Conservation (phyloP, 2,888 invertebrate species). For the Chironomus riparius region DNA sequence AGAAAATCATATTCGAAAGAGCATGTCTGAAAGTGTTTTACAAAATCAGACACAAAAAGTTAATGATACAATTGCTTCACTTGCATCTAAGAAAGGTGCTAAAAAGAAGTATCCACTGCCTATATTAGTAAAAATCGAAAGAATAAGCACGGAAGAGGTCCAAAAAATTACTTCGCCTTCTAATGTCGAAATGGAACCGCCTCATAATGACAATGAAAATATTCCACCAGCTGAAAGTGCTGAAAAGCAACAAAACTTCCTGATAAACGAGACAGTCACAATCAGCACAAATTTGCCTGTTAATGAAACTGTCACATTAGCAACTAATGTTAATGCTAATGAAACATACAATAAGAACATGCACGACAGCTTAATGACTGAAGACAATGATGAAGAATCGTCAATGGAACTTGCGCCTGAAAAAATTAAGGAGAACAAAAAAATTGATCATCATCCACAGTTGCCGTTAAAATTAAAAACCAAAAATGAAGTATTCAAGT, state of each 20-base stretch:
- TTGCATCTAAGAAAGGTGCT: not conserved
- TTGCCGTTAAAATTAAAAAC: constrained; percentile 5
- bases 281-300: not conserved
- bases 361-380: constrained; percentile 23
- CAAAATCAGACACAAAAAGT: not conserved
- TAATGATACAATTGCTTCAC: not conserved
- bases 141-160: not conserved
- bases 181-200: not conserved
- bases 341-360: not conserved
- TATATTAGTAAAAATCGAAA: constrained; percentile 3
- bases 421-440: not conserved
- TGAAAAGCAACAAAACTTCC: too few species aligned
- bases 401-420: not conserved
- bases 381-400: constrained; percentile 20
- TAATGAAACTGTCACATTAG: constrained; percentile 5
- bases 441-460: not conserved
- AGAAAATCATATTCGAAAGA: not conserved
- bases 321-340: not conserved
- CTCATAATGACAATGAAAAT: not conserved
- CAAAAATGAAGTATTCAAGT: constrained; percentile 25
- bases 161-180: not conserved
- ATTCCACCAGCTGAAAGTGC: not conserved
- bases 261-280: not conserved
- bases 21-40: not conserved
- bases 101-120: constrained; percentile 11